Evolutionary conservation across 2,113 vertebrate genomes (phyloP).

Genomic region (Picathartes gymnocephalus): DNA sequence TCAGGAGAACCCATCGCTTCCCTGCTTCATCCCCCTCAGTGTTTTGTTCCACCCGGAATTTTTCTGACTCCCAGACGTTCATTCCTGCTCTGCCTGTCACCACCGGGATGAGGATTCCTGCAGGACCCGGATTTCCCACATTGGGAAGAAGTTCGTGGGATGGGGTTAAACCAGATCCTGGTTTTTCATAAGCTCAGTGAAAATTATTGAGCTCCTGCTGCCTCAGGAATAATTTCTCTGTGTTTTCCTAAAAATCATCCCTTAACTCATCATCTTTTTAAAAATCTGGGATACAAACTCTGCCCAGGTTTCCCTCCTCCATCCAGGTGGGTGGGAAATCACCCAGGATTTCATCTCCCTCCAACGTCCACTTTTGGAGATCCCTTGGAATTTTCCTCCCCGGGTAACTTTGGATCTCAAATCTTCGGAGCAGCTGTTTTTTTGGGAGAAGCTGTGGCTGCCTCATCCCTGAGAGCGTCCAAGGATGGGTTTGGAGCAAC

Average conservation of each 20-base stretch:
- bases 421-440: neutral
- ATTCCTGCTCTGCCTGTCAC: neutral
- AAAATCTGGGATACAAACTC: neutral
- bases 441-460: neutral
- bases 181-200: neutral
- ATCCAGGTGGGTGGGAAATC: neutral
- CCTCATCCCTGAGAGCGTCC: neutral
- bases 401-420: neutral
- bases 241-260: neutral
- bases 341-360: neutral
- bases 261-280: neutral
- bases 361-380: neutral
- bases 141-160: rapidly evolving
- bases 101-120: neutral
- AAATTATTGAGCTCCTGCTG: neutral
- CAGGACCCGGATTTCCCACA: neutral
- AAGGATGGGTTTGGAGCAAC: rapidly evolving
- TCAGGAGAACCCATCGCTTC: neutral
- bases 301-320: neutral
- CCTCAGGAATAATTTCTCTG: neutral
- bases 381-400: neutral
- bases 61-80: neutral
- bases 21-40: neutral
- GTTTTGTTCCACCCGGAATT: neutral
- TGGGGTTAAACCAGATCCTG: neutral